phyloP scores from a whole-genome alignment of 2,888 invertebrate species.

The Amiota minor region DNA sequence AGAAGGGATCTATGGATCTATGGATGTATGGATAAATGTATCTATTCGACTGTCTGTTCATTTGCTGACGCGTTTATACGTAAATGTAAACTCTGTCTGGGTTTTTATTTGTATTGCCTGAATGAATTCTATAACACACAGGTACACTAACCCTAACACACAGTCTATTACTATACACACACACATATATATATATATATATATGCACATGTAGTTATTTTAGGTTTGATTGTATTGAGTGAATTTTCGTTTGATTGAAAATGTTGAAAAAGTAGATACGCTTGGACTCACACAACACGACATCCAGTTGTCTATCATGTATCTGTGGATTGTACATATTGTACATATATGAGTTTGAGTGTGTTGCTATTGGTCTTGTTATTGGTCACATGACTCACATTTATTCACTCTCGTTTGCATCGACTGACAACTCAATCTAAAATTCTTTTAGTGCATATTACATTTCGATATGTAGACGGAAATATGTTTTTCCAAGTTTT shows the following conservation, averaged over 20 bases:
- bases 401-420: slow-evolving; percentile 23
- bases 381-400: no score
- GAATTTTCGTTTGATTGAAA: slow-evolving; percentile 56
- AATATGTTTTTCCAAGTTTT: slow-evolving; percentile 20
- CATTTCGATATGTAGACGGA: not conserved
- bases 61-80: slow-evolving; percentile 16
- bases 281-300: slow-evolving; percentile 51
- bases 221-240: slow-evolving; percentile 28
- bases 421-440: slow-evolving; percentile 62
- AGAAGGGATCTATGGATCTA: no score
- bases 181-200: not conserved
- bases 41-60: not conserved
- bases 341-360: not conserved
- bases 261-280: slow-evolving; percentile 49
- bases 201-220: slow-evolving; percentile 41
- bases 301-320: not conserved
- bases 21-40: not conserved
- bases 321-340: no score
- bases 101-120: slow-evolving; percentile 28
- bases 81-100: slow-evolving; percentile 20
- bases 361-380: not conserved
- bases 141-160: not conserved
- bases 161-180: slow-evolving; percentile 1
- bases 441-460: slow-evolving; percentile 41
- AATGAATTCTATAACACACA: slow-evolving; percentile 13